Evolutionary conservation across 2,888 invertebrate species (phyloP), one percentile per base, ranked within the genome.

Genomic region (Pegoplata infirma): DNA sequence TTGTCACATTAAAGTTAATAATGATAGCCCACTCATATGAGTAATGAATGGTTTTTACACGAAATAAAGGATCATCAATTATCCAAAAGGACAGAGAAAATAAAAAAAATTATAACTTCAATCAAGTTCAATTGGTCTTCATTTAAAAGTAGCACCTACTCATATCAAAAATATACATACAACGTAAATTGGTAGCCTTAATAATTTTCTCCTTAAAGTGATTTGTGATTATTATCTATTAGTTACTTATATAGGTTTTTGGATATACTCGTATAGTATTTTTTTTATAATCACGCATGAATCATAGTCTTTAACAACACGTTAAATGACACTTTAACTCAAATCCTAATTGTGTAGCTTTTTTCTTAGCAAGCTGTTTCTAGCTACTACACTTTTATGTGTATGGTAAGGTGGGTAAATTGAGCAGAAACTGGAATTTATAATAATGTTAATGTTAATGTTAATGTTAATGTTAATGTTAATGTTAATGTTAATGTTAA

Each of bases 241-340:
- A n/a, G n/a, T n/a, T n/a, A n/a, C n/a, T 23, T 74, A 47, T 67
- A 59, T 56, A 17, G 51, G 49, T 12, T 49, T 49, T 49, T 49
- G 17, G n/a, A n/a, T n/a, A n/a, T n/a, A n/a, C n/a, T n/a, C n/a
- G n/a, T n/a, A n/a, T n/a, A n/a, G n/a, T n/a, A 17, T 25, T 51
- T 51, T 53, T 58, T 32, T 72, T 77, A 64, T 75, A 80, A 80
- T 81, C 76, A 81, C 80, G 72, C 74, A 75, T 80, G 75, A 81
- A 80, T 80, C 81, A 77, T 68, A 59, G 68, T 40, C 73, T 69
- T 66, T 74, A 74, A 80, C 59, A 67, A 66, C 73, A 73, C 80
- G 17, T 76, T 74, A 74, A 80, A 71, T 73, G 80, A 77, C 76
- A 69, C 74, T 76, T 74, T 80, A 69, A 69, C 74, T 78, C 64